Base-by-base conservation (phyloP, 2,888 invertebrate species). In the Gasteruption jaculator region DNA sequence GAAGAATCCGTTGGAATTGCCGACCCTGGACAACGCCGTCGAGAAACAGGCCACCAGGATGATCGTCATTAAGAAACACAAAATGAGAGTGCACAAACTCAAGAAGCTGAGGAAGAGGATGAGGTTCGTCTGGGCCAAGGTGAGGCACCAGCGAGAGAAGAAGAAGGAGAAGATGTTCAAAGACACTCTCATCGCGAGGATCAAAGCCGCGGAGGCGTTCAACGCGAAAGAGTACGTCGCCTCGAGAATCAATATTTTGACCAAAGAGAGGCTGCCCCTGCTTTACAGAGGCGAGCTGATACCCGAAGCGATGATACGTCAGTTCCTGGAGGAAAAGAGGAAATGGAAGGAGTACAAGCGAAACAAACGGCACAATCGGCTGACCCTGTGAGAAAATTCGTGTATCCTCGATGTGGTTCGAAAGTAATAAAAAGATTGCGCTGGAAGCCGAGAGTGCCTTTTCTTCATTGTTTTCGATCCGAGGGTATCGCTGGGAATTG, bases 51-150 rank as follows among this genome's bases (percentile, higher is more conserved):
- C 90, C 0, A 79, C 77, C 0, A 74, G 85, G 37, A 69, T 91
- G 43, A 83, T 91, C 50, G 82, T 86, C 0, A 89, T 91, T 22
- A 76, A 91, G 34, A 75, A 82, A 35, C 79, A 80, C 38, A 92
- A 91, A 72, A 91, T 93, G 88, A 89, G 84, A 68, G 89, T 85
- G 56, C 92, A 92, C 61, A 86, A 91, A 65, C 73, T 86, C 31
- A 83, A 73, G 65, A 92, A 92, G 70, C 72, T 89, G 39, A 76
- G 86, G 50, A 90, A 86, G 63, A 80, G 76, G 58, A 86, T 89
- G 86, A 83, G 82, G 57, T 83, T 81, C 66, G 78, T 79, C 47
- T 85, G 85, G 82, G 83, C 81, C 1, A 85, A 85, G 71, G 78
- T 78, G 50, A 71, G 67, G 41, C 82, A 83, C 57, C 80, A 78